Evolutionary conservation across 30 jellyfish, hydroid and myxozoan species (phyloP).

Genomic region (Morbakka virulenta): DNA sequence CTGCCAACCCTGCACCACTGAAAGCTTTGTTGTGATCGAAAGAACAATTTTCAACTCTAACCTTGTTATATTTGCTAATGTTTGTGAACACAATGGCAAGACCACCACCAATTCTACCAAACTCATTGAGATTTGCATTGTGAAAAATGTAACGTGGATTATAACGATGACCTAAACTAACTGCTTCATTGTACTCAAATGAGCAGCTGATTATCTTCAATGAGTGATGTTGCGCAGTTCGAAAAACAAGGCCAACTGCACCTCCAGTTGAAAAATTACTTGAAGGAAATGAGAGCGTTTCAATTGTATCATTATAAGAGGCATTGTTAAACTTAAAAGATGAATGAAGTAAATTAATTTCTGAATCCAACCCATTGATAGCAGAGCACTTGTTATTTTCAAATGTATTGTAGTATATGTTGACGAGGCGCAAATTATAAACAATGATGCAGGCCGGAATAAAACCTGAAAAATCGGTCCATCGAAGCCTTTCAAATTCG

Average conservation of each 20-base stretch:
- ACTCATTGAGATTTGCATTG: neutral
- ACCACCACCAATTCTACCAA: constrained; percentile 22
- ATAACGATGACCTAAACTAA: neutral
- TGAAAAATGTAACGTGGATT: too few relatives aligned
- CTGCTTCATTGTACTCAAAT: constrained; percentile 8
- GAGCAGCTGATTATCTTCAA: neutral
- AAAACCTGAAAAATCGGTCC: constrained; percentile 33
- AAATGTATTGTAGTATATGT: too few relatives aligned
- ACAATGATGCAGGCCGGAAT: too few relatives aligned
- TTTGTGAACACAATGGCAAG: constrained; percentile 2
- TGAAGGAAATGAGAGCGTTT: too few relatives aligned
- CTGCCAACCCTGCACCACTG: constrained; percentile 41
- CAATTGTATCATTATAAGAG: too few relatives aligned
- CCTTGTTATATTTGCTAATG: neutral
- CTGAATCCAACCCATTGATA: constrained; percentile 5
- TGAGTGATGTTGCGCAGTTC: neutral
- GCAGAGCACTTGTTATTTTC: constrained; percentile 9
- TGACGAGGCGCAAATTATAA: too few relatives aligned
- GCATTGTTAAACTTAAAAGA: neutral
- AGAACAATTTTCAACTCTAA: neutral
- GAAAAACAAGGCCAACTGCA: constrained; percentile 14
- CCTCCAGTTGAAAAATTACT: constrained; percentile 12
- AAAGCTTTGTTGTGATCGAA: constrained; percentile 29
- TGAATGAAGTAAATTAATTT: neutral
- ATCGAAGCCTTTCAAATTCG: constrained; percentile 22